These are phyloP conservation scores for Phalera bucephala DNA, from an alignment of 2,888 invertebrate species.

Conservation along the genomic window DNA sequence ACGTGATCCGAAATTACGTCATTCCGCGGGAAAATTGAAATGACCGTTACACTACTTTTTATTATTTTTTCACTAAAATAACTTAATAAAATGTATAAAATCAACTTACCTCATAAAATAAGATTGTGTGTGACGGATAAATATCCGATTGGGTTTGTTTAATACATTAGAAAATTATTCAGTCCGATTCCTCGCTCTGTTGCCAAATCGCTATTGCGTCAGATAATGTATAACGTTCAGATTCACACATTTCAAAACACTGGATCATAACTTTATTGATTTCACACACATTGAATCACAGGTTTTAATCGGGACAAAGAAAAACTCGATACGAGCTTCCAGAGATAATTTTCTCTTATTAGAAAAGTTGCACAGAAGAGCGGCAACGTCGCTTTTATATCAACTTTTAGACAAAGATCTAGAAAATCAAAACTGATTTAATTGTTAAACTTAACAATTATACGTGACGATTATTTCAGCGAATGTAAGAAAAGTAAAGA, in stretches of 20 bases:
- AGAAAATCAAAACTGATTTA: conserved; percentile 1
- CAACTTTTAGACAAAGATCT: neutral
- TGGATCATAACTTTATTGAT: conserved; percentile 57
- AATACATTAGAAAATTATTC: conserved; percentile 66
- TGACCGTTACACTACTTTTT: conserved; percentile 46
- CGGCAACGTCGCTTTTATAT: conserved; percentile 69
- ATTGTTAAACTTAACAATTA: too few relatives aligned
- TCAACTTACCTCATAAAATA: conserved; percentile 69
- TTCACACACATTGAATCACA: conserved; percentile 29
- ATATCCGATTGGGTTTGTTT: conserved; percentile 50
- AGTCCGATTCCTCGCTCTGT: conserved; percentile 71
- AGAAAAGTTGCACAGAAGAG: conserved; percentile 45
- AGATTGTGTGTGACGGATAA: conserved; percentile 42
- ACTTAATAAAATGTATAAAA: conserved; percentile 8
- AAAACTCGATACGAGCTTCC: conserved; percentile 8
- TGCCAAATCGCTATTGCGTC: conserved; percentile 80
- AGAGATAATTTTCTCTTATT: conserved; percentile 17
- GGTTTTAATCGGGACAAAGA: conserved; percentile 14
- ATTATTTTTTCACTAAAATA: neutral
- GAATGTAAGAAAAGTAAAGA: conserved; percentile 2
- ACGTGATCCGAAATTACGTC: conserved; percentile 62
- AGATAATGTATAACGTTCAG: conserved; percentile 71
- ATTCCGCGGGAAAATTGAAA: conserved; percentile 72
- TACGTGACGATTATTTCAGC: too few relatives aligned
- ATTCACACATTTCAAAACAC: conserved; percentile 71